Base-by-base conservation (phyloP, 2,888 invertebrate genomes). In the Drosophila recens region DNA sequence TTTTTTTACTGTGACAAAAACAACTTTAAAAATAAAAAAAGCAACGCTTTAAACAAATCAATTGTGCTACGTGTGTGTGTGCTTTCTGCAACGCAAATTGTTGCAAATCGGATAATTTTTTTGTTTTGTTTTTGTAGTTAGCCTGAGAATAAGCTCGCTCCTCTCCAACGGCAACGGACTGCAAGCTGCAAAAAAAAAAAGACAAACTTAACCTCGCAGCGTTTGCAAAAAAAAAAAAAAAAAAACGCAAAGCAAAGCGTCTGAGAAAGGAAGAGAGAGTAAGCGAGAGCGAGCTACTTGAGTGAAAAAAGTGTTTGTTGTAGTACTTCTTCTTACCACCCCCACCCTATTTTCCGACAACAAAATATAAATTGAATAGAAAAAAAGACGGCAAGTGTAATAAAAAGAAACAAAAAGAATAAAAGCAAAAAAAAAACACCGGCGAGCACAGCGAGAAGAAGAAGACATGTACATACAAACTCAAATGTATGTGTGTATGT, bases 191-290 rank as follows among this genome's bases (percentile, higher is more conserved):
- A 80, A 61, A 52, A 17, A 17, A 17, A 62, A 75, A 75, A 79
- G 70, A 76, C 82, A 82, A 83, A 87, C 84, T 84, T 84, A 84
- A 84, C 88, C 88, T 84, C 88, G 88, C 82, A 80, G 71, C 56
- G 40, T 45, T 75, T 72, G 75, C 79, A 74, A 78, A 79, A 79
- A 79, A 69, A 34, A 68, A 67, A 54, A 36, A 52, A 56, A 56
- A 65, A 73, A 64, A 67, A 72, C 63, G 59, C 59, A 62, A 67
- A 64, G 69, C 58, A 56, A 65, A 79, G 79, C 66, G 69, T 64
- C 51, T 51, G 52, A 51, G 46, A 40, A 67, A 63, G 61, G 45
- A 53, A 51, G n/a, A 58, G 63, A 54, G 53, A 46, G 66, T 30
- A 43, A 62, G 33, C 15, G 36, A 57, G 40, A 63, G 65, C 61